A percentile compares a stretch with the other conserved stretches of the same genome.
phyloP scores from a whole-genome alignment of 2,797 vertebrate genomes.

The Thamnophis elegans region DNA sequence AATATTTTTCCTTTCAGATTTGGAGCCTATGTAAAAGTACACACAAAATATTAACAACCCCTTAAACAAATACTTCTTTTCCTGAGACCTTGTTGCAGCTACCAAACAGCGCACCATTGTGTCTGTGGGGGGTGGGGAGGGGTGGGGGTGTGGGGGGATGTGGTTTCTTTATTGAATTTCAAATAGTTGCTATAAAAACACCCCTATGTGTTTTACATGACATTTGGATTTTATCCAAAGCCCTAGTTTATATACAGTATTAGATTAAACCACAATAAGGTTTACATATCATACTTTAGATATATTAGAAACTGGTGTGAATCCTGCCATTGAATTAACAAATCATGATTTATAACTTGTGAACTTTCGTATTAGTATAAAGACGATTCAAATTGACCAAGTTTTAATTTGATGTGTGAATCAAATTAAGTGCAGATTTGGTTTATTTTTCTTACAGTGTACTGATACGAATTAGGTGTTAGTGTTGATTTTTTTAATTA shows the following conservation, averaged over 20 bases:
- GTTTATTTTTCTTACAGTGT: background rate
- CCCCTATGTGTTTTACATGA: background rate
- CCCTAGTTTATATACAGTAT: background rate
- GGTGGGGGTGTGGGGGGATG: no score
- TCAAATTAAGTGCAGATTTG: background rate
- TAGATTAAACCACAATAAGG: background rate
- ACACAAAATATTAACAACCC: background rate
- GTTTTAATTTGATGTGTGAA: background rate
- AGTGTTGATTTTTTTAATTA: background rate
- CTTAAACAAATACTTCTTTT: background rate
- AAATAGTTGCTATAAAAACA: background rate
- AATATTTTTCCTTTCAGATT: background rate
- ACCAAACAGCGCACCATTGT: background rate
- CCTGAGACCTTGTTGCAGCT: background rate
- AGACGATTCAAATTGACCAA: background rate
- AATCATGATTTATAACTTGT: background rate
- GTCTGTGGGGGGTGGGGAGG: accelerated
- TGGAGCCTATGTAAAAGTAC: background rate
- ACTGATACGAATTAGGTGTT: background rate
- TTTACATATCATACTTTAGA: background rate
- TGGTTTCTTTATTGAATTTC: background rate
- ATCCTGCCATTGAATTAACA: background rate
- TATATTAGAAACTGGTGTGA: background rate
- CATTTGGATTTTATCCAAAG: background rate
- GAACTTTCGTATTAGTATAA: background rate